phyloP scores from a whole-genome alignment of 2,797 vertebrate genomes.

The Gymnothorax javanicus region DNA sequence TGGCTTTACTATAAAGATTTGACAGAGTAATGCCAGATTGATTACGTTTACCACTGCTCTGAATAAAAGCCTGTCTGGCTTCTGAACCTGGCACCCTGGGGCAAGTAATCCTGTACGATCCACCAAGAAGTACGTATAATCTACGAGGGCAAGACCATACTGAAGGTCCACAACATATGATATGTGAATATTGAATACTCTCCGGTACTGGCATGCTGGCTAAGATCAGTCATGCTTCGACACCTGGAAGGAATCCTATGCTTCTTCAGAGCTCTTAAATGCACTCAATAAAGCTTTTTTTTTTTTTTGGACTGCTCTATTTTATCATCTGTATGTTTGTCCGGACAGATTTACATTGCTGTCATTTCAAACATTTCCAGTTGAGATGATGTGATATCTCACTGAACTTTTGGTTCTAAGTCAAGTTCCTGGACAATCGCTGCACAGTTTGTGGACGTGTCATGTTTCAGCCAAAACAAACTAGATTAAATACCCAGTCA shows the following conservation, averaged over 20 bases:
- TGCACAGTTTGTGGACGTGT: neutral
- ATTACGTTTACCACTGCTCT: neutral
- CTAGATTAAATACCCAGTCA: neutral
- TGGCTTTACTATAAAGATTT: neutral
- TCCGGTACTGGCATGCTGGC: slow-evolving; percentile 1
- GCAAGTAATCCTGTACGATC: neutral
- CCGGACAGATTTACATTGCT: neutral
- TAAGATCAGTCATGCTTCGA: neutral
- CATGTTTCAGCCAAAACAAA: neutral
- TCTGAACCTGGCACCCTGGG: neutral
- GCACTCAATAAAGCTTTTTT: neutral
- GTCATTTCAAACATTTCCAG: neutral
- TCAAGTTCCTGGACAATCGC: neutral
- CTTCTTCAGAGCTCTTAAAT: neutral
- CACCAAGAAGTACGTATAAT: neutral
- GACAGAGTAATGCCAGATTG: neutral
- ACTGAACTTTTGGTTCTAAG: neutral
- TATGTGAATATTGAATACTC: neutral
- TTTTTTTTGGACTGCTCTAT: neutral
- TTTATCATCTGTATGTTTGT: neutral
- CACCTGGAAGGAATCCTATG: neutral
- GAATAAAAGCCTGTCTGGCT: neutral
- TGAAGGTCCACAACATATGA: neutral
- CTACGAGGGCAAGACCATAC: neutral
- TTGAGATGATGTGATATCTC: neutral